phyloP scores from a whole-genome alignment of 2,888 invertebrate genomes.

The Heliconius charithonia region DNA sequence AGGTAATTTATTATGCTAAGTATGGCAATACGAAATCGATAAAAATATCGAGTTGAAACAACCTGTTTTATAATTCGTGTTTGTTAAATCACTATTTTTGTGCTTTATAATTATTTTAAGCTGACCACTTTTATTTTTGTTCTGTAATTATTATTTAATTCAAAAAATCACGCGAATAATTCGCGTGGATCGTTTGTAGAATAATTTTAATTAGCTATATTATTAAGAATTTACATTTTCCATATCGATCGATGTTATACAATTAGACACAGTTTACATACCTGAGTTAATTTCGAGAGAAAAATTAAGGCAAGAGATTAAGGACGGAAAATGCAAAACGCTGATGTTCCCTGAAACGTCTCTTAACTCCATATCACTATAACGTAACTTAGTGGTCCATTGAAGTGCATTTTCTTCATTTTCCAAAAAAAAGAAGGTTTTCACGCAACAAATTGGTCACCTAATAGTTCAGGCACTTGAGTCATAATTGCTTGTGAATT shows the following conservation, averaged over 20 bases:
- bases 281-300: constrained; percentile 69
- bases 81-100: neutral
- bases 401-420: constrained; percentile 72
- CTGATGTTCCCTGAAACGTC: constrained; percentile 67
- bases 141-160: neutral
- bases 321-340: constrained; percentile 80
- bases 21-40: neutral
- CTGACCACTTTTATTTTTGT: neutral
- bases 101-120: neutral
- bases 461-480: constrained; percentile 81
- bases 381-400: constrained; percentile 73
- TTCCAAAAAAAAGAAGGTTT: constrained; percentile 68
- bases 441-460: constrained; percentile 78
- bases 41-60: neutral
- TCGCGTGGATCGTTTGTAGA: neutral
- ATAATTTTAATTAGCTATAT: neutral
- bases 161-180: neutral
- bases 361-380: constrained; percentile 81
- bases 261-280: constrained; percentile 55
- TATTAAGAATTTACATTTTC: neutral
- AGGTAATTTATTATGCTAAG: neutral
- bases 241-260: neutral
- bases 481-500: constrained; percentile 82
- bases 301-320: constrained; percentile 69
- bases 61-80: neutral